These are phyloP conservation scores for Girardinus metallicus DNA, from an alignment of 2,797 vertebrate genomes.

Conservation along the genomic window DNA sequence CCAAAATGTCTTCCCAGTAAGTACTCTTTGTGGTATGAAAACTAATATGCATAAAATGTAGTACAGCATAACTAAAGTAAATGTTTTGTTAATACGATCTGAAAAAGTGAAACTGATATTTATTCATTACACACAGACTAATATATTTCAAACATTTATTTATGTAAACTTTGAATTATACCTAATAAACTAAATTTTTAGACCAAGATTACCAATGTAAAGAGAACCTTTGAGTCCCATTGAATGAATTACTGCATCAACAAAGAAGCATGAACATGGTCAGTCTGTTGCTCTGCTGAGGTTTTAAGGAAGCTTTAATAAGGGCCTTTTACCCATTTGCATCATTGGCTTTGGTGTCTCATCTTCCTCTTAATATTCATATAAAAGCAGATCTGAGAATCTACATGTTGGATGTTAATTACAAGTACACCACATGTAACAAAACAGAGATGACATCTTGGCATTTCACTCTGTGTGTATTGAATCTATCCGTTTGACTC, in stretches of 20 bases:
- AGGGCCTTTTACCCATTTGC: not conserved
- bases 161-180: not conserved
- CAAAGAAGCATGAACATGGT: not conserved
- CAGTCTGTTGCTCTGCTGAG: not conserved
- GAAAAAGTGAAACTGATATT: not conserved
- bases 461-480: not conserved
- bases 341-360: not conserved
- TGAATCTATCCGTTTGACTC: not conserved
- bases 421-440: not conserved
- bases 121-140: not conserved
- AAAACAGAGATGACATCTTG: not conserved
- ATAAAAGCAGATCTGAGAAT: not conserved
- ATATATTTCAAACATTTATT: not conserved
- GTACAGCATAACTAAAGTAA: not conserved
- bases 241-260: not conserved
- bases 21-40: slow-evolving; percentile 1
- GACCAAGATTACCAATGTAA: not conserved
- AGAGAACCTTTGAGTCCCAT: not conserved
- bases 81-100: not conserved
- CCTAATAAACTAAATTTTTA: not conserved
- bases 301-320: not conserved
- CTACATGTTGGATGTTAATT: not conserved
- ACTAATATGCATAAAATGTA: not conserved
- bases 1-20: slow-evolving; percentile 60
- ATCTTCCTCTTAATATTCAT: not conserved